Base-by-base conservation (phyloP, 1,140 invertebrate genomes). In the Harpegnathos saltator region DNA sequence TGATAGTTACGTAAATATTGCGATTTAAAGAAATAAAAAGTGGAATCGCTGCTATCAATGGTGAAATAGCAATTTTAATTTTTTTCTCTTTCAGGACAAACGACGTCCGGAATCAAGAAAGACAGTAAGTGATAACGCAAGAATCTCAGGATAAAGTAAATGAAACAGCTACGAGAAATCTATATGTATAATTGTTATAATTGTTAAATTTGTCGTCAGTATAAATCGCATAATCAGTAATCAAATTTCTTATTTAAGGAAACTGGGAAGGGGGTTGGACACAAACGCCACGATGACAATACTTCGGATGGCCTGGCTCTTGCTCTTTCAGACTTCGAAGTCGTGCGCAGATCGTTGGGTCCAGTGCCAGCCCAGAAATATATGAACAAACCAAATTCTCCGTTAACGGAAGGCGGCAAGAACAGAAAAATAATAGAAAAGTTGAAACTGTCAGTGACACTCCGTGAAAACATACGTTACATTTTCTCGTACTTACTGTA, bases 401-500 rank as follows among this genome's bases (percentile, higher is more conserved):
- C 17, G 9, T 26, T 58, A 11, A 2, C 3, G 5, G 17, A 58
- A 12, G 19, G 5, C 9, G 19, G 5, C 9, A 69, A 19, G 14
- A 80, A 48, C 12, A 71, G 19, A 5, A 33, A 22, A 15, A 14
- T 71, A 29, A 69, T 71, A 69, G 33, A 59, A 5, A 80, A 80
- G 17, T 58, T 80, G 19, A 71, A 80, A 71, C 1, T 48, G 1
- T 80, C 75, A 24, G 78, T 73, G 58, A 71, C n/a, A 48, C 54
- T 89, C 4, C 83, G 85, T 50, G 74, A 85, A 7, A 90, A 90
- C 22, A 73, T 89, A 29, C 56, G 89, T 3, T 69, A 50, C 22
- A 63, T 87, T 17, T 90, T 90, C 29, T 77, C 85, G 9, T 85
- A 85, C 19, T 54, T 89, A 9, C 83, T 90, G 24, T 59, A 85